These are phyloP conservation scores for Phoeniculus purpureus DNA, from an alignment of 2,797 vertebrate genomes.

Conservation along the genomic window DNA sequence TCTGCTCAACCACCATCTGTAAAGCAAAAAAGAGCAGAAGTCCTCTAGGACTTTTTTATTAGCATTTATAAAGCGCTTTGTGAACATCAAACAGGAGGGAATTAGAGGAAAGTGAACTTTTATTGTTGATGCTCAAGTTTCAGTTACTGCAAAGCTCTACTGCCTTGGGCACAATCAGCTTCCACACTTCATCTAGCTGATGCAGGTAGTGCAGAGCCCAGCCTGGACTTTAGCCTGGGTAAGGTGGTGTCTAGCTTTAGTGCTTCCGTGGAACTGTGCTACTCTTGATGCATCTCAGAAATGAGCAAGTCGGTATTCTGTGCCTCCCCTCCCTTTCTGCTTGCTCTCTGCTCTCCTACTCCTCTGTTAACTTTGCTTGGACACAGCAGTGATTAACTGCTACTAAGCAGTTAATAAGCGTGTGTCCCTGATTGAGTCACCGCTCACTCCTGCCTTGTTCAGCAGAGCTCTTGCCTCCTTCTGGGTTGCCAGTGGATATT, in stretches of 20 bases:
- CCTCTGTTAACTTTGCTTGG: not conserved
- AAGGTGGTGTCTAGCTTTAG: not conserved
- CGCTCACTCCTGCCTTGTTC: not conserved
- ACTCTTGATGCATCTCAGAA: not conserved
- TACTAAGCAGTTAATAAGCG: too few relatives aligned
- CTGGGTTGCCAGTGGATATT: not conserved
- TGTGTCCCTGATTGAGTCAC: not conserved
- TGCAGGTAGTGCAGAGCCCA: not conserved
- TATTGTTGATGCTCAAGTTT: not conserved
- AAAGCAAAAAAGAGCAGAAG: not conserved
- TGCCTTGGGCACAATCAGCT: not conserved
- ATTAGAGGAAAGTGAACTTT: not conserved
- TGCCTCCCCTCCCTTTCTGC: not conserved
- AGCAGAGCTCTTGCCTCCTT: not conserved
- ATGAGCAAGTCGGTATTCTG: rapidly evolving
- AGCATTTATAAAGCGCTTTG: constrained; percentile 18
- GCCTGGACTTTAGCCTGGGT: not conserved
- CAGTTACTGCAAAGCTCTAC: not conserved
- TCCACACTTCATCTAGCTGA: not conserved
- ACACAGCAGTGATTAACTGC: not conserved
- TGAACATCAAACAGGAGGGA: not conserved
- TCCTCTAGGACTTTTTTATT: constrained; percentile 8
- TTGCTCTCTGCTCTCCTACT: not conserved
- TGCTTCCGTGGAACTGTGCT: not conserved
- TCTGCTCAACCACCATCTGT: not conserved